Percentiles rank a stretch among this genome's conserved stretches.
phyloP scores from a whole-genome alignment of 2,113 vertebrate species.

The Dissostichus mawsoni region DNA sequence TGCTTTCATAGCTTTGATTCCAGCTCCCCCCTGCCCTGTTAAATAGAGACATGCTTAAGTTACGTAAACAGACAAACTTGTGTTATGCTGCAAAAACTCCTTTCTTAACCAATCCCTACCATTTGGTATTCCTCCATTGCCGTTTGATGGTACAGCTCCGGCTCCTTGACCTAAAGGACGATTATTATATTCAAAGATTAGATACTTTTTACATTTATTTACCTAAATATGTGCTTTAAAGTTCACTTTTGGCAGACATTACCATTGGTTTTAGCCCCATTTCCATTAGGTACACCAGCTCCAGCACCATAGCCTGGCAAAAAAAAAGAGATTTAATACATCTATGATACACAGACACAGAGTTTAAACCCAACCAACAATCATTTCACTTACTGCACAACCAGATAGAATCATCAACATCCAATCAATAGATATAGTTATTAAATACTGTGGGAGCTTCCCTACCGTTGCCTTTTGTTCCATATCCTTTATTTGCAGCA shows the following conservation, averaged over 20 bases:
- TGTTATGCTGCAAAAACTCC: background rate
- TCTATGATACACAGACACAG: background rate
- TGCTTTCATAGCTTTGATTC: slow-evolving; percentile 68
- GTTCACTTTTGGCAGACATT: background rate
- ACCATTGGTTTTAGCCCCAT: slow-evolving; percentile 40
- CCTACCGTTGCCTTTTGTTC: slow-evolving; percentile 59
- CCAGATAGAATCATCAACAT: too few relatives aligned
- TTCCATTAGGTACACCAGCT: slow-evolving; percentile 24
- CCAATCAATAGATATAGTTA: background rate
- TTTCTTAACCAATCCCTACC: slow-evolving; percentile 29
- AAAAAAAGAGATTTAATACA: slow-evolving; percentile 1
- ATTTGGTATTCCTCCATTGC: slow-evolving; percentile 38
- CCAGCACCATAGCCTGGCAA: slow-evolving; percentile 52
- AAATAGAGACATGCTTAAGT: slow-evolving; percentile 4
- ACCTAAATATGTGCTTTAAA: background rate
- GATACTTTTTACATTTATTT: background rate
- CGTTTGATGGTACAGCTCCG: slow-evolving; percentile 4
- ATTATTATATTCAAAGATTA: background rate
- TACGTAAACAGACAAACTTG: background rate
- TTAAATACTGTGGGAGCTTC: background rate
- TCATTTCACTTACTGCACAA: background rate
- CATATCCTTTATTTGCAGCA: slow-evolving; percentile 32
- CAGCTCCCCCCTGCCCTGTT: slow-evolving; percentile 61
- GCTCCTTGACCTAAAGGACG: slow-evolving; percentile 47
- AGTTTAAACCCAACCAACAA: background rate